Base-by-base conservation (phyloP, 2,113 vertebrate species). In the Aramus guarauna region DNA sequence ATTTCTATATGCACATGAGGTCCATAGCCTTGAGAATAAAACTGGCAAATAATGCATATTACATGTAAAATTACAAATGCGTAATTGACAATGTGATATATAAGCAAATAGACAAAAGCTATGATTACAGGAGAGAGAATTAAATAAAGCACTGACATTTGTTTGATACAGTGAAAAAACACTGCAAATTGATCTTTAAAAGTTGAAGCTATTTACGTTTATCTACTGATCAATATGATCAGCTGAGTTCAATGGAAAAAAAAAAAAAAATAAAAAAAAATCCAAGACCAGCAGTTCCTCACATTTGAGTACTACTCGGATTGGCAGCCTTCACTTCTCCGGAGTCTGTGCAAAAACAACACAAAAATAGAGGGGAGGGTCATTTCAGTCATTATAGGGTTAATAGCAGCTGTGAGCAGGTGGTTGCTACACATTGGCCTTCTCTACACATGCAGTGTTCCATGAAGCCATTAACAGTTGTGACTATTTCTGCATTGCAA, bases 191-290 rank as follows among this genome's bases (percentile, higher is more conserved):
- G 97, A 98, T 96, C 97, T 98, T 98, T 98, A 98, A 98, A 98
- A 98, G 97, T 98, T 97, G 98, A 99, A 98, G 98, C 98, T 98
- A 98, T 98, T 98, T 98, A 98, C 96, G 97, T 98, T 98, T 98
- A 98, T 97, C 97, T 98, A 98, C 99, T 99, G 99, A 99, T 99
- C 99, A 99, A 99, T 99, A 99, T 99, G 99, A 99, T 99, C 99
- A 99, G 99, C 96, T 98, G 98, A 98, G 98, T 98, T 99, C 98
- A 99, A 99, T 98, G 98, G 98, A 67, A 85, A 98, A 97, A 97
- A 98, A 97, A 98, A 30, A 55, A 18, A 67, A 48, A 47, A n/a
- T n/a, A n/a, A n/a, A 89, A 98, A 97, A 98, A 98, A 96, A 98
- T 97, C 98, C 98, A 98, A 98, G 98, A 98, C 98, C 97, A 98